Conservation (phyloP, 2,113 vertebrate species). For the Oreotrochilus melanogaster region DNA sequence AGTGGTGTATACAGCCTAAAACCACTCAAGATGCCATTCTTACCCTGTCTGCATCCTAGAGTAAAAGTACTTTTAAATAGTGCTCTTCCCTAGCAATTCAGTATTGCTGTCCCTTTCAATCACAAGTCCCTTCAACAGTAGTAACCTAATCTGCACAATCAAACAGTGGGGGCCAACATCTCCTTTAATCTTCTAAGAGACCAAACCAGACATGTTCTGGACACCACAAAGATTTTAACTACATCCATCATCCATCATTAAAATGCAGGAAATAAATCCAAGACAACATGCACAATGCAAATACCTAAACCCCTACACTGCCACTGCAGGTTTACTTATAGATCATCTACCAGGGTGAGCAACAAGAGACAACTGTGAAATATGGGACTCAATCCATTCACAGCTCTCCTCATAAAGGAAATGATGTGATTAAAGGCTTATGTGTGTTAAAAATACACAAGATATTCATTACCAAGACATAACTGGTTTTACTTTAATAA, state of each 20-base stretch:
- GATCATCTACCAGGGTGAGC: background rate
- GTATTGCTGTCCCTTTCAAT: background rate
- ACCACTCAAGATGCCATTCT: background rate
- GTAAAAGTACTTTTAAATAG: background rate
- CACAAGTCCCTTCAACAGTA: background rate
- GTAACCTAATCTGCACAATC: background rate
- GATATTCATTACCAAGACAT: constrained; percentile 17
- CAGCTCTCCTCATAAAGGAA: constrained; percentile 27
- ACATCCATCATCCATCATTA: constrained; percentile 7
- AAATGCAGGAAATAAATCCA: constrained; percentile 26
- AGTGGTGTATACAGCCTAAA: background rate
- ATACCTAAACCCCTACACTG: constrained; percentile 16
- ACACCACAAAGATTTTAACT: background rate
- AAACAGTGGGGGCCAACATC: background rate
- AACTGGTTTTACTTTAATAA: constrained; percentile 26
- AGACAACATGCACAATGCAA: background rate
- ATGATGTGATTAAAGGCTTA: constrained; percentile 18
- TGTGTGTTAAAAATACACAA: constrained; percentile 16
- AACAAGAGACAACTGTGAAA: constrained; percentile 18
- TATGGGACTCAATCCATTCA: background rate
- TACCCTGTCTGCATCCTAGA: background rate
- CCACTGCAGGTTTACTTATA: constrained; percentile 43
- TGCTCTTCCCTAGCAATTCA: background rate
- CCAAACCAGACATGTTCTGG: background rate
- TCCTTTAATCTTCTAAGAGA: background rate